These are phyloP conservation scores for Amorpha juglandis DNA, from an alignment of 2,888 invertebrate species.

Conservation along the genomic window DNA sequence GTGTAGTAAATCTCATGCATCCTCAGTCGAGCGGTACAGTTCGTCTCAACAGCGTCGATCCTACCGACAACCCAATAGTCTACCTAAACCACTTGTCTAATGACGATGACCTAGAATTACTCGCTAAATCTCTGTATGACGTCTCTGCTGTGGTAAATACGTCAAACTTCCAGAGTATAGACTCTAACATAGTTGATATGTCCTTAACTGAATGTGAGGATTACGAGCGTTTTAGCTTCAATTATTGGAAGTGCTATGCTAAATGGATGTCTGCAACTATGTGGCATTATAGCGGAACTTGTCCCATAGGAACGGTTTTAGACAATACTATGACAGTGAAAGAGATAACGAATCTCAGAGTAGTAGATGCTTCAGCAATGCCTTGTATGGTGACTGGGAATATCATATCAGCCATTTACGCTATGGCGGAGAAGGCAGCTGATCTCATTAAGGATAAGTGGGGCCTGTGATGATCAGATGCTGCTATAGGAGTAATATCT, in stretches of 20 bases:
- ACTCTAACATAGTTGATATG: neutral
- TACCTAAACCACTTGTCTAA: conserved; percentile 29
- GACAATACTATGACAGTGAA: conserved; percentile 77
- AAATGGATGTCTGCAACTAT: conserved; percentile 50
- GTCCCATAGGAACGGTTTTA: conserved; percentile 90
- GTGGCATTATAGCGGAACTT: conserved; percentile 88
- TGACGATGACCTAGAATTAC: conserved; percentile 37
- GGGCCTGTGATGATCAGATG: too few relatives aligned
- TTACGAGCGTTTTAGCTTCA: neutral
- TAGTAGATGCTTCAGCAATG: conserved; percentile 60
- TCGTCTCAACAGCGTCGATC: conserved; percentile 31
- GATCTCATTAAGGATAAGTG: too few relatives aligned
- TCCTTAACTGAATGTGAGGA: neutral
- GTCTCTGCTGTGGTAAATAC: conserved; percentile 38
- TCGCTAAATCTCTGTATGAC: conserved; percentile 36
- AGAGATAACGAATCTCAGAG: conserved; percentile 42
- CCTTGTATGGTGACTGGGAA: conserved; percentile 82
- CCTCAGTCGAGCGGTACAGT: conserved; percentile 31
- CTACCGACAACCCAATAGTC: conserved; percentile 42
- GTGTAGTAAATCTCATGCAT: conserved; percentile 23
- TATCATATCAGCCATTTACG: conserved; percentile 73
- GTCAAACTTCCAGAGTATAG: conserved; percentile 35
- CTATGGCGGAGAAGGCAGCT: conserved; percentile 50
- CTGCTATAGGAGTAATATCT: too few relatives aligned
- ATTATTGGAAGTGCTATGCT: conserved; percentile 39